Evolutionary conservation across 2,888 invertebrate species (phyloP), one percentile per base, ranked within the genome.

Genomic region (Dilophus febrilis): DNA sequence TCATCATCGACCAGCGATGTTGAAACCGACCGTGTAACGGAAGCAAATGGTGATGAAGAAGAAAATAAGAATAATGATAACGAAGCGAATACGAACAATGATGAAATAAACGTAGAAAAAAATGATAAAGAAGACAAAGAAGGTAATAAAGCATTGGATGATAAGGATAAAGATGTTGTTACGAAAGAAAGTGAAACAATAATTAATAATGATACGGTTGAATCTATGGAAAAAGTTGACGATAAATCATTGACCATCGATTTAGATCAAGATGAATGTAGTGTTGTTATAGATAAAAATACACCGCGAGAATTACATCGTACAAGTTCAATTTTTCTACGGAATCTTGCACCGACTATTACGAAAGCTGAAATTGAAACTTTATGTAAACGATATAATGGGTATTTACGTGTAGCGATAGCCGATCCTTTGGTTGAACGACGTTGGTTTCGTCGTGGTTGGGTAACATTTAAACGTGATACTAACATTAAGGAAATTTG

Each of bases 401-500:
- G 97, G 1, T 99, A 90, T 59, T 65, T 97, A 42, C 74, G 98
- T 38, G 90, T 97, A 11, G 94, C 95, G 1, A 72, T 98, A 40
- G 94, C 97, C 1, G 98, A 99, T 64, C 97, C 98, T 0, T 76
- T 92, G 53, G 87, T 92, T 0, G 98, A 98, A 56, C 72, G 95
- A 17, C 76, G 91, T 33, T 98, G 95, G 84, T 85, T 88, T 62
- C 77, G 98, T 12, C 76, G 97, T 37, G 98, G 95, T 31, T 98
- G 97, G 97, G 92, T 95, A 28, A 97, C 97, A 1, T 97, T 95
- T 64, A 83, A 87, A 48, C 72, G 94, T 16, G 85, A 90, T 54
- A 94, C 97, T 35, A 95, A 97, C 63, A 97, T 98, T 48, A 97
- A 97, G 58, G 97, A 98, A 57, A 97, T 98, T 48, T 98, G 97